phyloP scores from a whole-genome alignment of 1,140 invertebrate genomes.

The Sipha flava region DNA sequence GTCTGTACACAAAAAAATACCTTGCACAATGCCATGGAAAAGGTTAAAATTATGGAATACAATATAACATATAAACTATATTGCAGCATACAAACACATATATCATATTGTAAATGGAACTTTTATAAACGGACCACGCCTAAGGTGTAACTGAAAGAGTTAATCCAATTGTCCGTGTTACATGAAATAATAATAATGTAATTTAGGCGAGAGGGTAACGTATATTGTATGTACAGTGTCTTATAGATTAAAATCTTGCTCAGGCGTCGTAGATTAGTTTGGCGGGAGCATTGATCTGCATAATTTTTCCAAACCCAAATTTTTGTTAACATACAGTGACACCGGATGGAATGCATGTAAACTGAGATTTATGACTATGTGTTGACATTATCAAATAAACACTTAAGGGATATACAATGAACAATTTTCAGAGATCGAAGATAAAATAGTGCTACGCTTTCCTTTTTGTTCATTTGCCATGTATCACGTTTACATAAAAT shows the following conservation, averaged over 20 bases:
- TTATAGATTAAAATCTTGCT: not conserved
- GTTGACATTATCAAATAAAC: constrained; percentile 1
- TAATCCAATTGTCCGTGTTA: not conserved
- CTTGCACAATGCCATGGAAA: not conserved
- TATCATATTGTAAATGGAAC: not conserved
- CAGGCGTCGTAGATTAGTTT: not conserved
- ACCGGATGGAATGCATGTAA: not conserved
- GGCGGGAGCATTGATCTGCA: not conserved
- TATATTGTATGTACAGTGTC: not conserved
- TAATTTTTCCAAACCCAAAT: not conserved
- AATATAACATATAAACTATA: not conserved
- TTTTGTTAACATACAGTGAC: not conserved
- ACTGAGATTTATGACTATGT: not conserved
- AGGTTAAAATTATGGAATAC: not conserved
- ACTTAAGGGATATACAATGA: not conserved
- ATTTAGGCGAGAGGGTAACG: not conserved
- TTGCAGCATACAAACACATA: not conserved
- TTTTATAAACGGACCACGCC: not conserved
- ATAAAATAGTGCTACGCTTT: not conserved
- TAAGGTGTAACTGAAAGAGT: not conserved
- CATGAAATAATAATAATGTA: not conserved
- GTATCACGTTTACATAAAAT: not conserved
- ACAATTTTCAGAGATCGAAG: not conserved
- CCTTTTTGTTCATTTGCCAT: not conserved
- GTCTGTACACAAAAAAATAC: not conserved